Percentiles rank a stretch among this genome's conserved stretches.
These are phyloP conservation scores for Phainopepla nitens DNA, from an alignment of 2,113 vertebrate genomes.

Conservation along the genomic window DNA sequence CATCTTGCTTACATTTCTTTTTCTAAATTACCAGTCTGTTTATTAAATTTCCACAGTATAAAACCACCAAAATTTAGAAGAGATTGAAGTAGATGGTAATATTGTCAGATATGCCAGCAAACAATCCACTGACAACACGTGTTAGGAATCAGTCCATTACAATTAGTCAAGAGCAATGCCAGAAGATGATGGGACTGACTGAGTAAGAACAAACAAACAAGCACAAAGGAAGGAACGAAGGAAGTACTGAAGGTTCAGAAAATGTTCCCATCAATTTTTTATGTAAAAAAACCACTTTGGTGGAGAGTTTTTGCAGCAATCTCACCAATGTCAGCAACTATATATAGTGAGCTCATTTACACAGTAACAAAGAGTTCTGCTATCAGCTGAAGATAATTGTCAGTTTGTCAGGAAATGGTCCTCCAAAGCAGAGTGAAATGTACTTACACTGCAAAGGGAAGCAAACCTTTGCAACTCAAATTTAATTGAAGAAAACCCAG, in stretches of 20 bases:
- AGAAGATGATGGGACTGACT: not conserved
- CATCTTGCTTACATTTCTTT: conserved; percentile 48
- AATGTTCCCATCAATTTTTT: not conserved
- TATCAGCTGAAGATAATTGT: not conserved
- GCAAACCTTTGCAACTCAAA: not conserved
- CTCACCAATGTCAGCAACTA: not conserved
- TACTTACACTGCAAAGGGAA: not conserved
- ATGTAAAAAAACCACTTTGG: not conserved
- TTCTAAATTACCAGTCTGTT: conserved; percentile 39
- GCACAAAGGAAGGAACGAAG: not conserved
- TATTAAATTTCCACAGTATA: conserved; percentile 48
- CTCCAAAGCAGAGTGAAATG: not conserved
- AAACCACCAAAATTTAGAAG: conserved; percentile 8
- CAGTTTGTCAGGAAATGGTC: not conserved
- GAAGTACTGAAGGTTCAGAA: not conserved
- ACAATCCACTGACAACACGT: not conserved
- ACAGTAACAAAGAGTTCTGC: not conserved
- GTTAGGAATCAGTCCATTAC: not conserved
- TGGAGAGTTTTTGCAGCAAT: not conserved
- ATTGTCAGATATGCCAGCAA: conserved; percentile 23
- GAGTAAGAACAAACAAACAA: conserved; percentile 5
- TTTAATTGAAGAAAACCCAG: not conserved
- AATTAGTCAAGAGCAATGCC: conserved; percentile 31
- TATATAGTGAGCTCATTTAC: not conserved
- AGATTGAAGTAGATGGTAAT: conserved; percentile 5